Conservation (phyloP, 2,797 vertebrate genomes). For the Gallinago nigripennis region DNA sequence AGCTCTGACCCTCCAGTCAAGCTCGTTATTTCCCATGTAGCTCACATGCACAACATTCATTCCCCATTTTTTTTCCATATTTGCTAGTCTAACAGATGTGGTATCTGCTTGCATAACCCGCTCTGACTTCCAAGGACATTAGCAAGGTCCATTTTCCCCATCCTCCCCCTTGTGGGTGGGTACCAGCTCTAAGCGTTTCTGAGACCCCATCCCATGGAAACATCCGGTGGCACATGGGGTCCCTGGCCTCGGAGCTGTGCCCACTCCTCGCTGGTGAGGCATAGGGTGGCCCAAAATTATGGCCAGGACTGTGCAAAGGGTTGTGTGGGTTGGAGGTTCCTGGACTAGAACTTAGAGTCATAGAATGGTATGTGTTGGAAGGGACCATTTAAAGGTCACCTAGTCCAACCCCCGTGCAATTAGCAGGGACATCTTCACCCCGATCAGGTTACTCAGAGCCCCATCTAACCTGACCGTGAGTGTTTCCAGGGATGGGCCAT, state of each 20-base stretch:
- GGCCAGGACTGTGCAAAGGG: neutral
- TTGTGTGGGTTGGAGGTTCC: neutral
- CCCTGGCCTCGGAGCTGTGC: neutral
- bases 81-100: neutral
- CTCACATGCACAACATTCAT: neutral
- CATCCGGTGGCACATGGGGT: accelerated
- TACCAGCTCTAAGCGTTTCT: neutral
- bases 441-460: neutral
- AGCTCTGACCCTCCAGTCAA: accelerated
- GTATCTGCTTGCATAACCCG: neutral
- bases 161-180: accelerated
- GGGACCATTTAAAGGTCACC: neutral
- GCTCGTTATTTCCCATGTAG: neutral
- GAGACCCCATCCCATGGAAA: accelerated
- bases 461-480: neutral
- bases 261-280: accelerated
- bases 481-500: neutral
- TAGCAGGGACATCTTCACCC: neutral
- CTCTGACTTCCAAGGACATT: neutral
- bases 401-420: neutral
- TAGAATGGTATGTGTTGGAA: neutral
- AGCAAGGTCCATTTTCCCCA: neutral
- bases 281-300: accelerated
- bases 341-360: neutral
- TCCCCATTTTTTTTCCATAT: neutral